phyloP scores from a whole-genome alignment of 2,888 invertebrate genomes.

The Cybosia mesomella region DNA sequence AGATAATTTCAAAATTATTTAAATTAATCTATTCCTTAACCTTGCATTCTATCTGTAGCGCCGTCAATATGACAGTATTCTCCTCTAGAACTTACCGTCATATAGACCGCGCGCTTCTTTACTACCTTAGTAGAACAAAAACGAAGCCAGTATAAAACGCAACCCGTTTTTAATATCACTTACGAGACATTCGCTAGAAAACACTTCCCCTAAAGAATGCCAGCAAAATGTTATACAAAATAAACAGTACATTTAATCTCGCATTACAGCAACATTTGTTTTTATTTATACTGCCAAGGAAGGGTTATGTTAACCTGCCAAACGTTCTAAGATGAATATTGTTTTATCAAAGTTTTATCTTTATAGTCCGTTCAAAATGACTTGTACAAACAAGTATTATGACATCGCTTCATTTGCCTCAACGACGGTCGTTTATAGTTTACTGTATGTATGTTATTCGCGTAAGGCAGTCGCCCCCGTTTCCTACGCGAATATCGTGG shows the following conservation, averaged over 20 bases:
- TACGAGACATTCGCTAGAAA: constrained; percentile 17
- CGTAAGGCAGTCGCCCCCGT: neutral
- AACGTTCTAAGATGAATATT: neutral
- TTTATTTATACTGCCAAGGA: constrained; percentile 14
- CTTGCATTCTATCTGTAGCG: too few relatives aligned
- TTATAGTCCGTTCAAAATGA: neutral
- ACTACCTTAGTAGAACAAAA: neutral
- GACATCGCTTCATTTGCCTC: neutral
- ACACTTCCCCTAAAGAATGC: constrained; percentile 8
- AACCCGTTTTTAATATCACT: constrained; percentile 35
- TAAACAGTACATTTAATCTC: constrained; percentile 14
- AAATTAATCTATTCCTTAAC: too few relatives aligned
- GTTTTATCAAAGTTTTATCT: constrained; percentile 2
- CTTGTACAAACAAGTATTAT: neutral
- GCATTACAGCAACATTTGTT: constrained; percentile 14
- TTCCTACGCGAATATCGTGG: neutral
- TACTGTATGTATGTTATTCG: neutral
- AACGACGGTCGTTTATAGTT: neutral
- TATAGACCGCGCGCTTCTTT: too few relatives aligned
- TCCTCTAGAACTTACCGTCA: too few relatives aligned
- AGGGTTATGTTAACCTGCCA: constrained; percentile 2
- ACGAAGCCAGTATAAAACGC: constrained; percentile 1
- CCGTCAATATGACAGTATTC: too few relatives aligned
- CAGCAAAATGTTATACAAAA: constrained; percentile 8
- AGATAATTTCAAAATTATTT: too few relatives aligned